Evolutionary conservation across 2,113 vertebrate species (phyloP).

Genomic region (Xiphias gladius): DNA sequence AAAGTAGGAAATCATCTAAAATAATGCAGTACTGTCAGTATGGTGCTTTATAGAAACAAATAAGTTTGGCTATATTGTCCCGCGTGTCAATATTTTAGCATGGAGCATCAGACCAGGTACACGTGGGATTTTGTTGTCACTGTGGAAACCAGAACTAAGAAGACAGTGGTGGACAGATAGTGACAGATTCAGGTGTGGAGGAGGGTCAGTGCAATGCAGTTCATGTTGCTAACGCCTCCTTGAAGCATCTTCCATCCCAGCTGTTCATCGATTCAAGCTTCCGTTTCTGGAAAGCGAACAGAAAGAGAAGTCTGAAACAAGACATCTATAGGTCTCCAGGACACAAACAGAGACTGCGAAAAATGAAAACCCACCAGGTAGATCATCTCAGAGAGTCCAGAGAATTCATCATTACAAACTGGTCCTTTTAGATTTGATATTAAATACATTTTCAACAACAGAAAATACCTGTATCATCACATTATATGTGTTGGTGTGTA

Average conservation of each 20-base stretch:
- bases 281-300: constrained; percentile 1
- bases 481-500: too few relatives aligned
- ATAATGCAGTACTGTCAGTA: not conserved
- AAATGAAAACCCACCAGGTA: not conserved
- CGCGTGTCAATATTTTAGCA: not conserved
- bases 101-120: not conserved
- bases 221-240: not conserved
- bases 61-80: not conserved
- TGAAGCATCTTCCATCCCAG: constrained; percentile 13
- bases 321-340: not conserved
- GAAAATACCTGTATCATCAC: too few relatives aligned
- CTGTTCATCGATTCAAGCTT: not conserved
- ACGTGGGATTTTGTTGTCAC: not conserved
- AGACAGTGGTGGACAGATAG: not conserved
- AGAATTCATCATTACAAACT: not conserved
- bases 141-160: not conserved
- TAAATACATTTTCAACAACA: not conserved
- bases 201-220: not conserved
- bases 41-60: not conserved
- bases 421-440: not conserved
- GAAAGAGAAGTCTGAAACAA: not conserved
- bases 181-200: not conserved
- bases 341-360: not conserved
- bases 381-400: not conserved
- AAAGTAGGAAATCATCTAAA: not conserved